phyloP scores from a whole-genome alignment of 2,113 vertebrate species.

The Pterophyllum scalare region DNA sequence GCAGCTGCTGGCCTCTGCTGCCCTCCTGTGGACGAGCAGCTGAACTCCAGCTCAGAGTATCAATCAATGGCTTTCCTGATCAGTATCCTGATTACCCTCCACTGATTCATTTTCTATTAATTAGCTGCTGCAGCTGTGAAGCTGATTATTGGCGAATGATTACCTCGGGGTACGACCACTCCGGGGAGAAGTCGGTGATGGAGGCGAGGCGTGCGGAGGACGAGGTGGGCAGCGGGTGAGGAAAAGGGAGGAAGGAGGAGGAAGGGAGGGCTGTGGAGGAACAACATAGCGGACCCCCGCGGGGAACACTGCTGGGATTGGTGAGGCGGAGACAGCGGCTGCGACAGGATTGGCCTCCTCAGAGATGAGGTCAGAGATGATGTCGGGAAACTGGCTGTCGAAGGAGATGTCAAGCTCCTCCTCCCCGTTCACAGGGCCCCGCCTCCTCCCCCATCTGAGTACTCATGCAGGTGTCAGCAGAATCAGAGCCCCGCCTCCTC shows the following conservation, averaged over 20 bases:
- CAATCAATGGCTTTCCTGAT: not conserved
- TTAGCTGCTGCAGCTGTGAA: not conserved
- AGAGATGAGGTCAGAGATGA: slow-evolving; percentile 88
- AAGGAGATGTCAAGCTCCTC: slow-evolving; percentile 85
- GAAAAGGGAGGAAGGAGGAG: slow-evolving; percentile 70
- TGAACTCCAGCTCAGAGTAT: fast-evolving
- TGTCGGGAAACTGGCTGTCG: slow-evolving; percentile 88
- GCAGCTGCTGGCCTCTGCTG: not conserved
- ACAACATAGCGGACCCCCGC: slow-evolving; percentile 74
- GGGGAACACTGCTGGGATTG: slow-evolving; percentile 40
- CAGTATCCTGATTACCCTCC: not conserved
- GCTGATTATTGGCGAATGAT: not conserved
- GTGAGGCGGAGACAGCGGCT: not conserved
- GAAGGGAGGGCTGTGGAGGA: slow-evolving; percentile 70
- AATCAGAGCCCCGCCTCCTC: slow-evolving; percentile 29
- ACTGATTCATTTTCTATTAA: not conserved
- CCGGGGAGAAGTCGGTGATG: slow-evolving; percentile 92
- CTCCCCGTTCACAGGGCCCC: slow-evolving; percentile 32
- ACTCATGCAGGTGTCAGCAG: slow-evolving; percentile 78
- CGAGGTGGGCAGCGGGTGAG: slow-evolving; percentile 44
- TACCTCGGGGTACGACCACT: slow-evolving; percentile 94
- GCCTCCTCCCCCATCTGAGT: slow-evolving; percentile 57
- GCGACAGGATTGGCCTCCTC: slow-evolving; percentile 75
- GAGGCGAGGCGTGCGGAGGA: slow-evolving; percentile 64
- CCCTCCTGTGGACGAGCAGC: not conserved